phyloP scores from a whole-genome alignment of 2,888 invertebrate species.

The Epirrita christyi region DNA sequence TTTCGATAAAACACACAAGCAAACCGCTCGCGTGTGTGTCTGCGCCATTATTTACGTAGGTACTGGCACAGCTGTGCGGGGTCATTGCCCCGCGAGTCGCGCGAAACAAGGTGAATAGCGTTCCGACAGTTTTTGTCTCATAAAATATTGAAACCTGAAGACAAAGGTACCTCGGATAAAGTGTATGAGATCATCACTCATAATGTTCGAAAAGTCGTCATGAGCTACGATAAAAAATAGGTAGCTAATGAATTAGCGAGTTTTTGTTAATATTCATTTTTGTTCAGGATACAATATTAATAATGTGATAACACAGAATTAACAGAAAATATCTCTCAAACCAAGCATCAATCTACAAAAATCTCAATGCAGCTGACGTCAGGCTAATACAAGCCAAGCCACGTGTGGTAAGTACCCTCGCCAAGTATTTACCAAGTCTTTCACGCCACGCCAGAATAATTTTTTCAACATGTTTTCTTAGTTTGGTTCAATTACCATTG shows the following conservation, averaged over 20 bases:
- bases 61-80: slow-evolving; percentile 69
- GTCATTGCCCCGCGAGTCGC: slow-evolving; percentile 69
- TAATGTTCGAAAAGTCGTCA: slow-evolving; percentile 10
- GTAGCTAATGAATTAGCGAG: neutral
- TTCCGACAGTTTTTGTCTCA: slow-evolving; percentile 63
- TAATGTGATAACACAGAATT: too few species aligned
- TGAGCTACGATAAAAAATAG: neutral
- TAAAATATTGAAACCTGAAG: slow-evolving; percentile 41
- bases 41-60: slow-evolving; percentile 61
- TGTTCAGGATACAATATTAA: too few species aligned
- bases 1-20: slow-evolving; percentile 40
- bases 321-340: too few species aligned
- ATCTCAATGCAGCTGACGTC: neutral
- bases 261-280: neutral
- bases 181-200: slow-evolving; percentile 30
- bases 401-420: neutral
- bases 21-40: slow-evolving; percentile 45
- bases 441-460: neutral
- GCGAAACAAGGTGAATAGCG: slow-evolving; percentile 80
- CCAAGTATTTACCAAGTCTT: neutral
- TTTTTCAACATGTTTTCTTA: too few species aligned
- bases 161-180: neutral
- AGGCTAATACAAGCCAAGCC: neutral
- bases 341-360: too few species aligned
- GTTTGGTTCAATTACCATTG: too few species aligned